Conservation (phyloP, 2,888 invertebrate species). For the Limnephilus rhombicus region DNA sequence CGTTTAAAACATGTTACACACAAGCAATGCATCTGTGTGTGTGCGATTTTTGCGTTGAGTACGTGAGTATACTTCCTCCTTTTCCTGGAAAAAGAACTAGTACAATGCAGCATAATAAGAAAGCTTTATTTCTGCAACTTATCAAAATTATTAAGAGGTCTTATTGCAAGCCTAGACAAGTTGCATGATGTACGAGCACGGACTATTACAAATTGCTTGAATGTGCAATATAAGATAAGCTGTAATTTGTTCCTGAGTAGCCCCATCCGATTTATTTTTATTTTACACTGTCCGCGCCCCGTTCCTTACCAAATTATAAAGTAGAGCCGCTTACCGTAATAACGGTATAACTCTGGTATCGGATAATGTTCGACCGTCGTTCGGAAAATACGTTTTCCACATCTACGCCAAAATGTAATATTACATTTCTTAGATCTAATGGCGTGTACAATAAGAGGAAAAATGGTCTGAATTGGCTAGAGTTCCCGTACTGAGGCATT, state of each 20-base stretch:
- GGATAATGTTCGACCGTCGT: constrained; percentile 21
- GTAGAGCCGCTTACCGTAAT: constrained; percentile 38
- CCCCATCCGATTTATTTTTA: constrained; percentile 32
- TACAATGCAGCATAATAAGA: neutral
- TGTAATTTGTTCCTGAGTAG: constrained; percentile 32
- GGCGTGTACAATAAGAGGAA: constrained; percentile 15
- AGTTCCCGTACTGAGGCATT: constrained; percentile 11
- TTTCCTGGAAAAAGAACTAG: neutral
- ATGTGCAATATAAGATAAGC: constrained; percentile 5
- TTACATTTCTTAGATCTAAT: constrained; percentile 9
- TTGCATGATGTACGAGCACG: neutral
- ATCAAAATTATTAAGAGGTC: neutral
- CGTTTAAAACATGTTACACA: too few species aligned
- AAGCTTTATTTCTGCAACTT: neutral
- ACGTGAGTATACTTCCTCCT: too few species aligned
- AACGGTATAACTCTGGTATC: constrained; percentile 4
- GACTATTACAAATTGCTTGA: neutral
- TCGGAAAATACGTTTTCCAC: constrained; percentile 17
- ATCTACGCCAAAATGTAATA: constrained; percentile 28
- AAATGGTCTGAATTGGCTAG: constrained; percentile 10
- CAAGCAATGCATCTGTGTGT: too few species aligned
- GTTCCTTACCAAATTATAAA: constrained; percentile 37
- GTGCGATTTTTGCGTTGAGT: too few species aligned
- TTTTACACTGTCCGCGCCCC: constrained; percentile 4
- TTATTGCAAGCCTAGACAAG: neutral